Evolutionary conservation across 2,888 invertebrate genomes (phyloP).

Genomic region (Hymenopus coronatus): DNA sequence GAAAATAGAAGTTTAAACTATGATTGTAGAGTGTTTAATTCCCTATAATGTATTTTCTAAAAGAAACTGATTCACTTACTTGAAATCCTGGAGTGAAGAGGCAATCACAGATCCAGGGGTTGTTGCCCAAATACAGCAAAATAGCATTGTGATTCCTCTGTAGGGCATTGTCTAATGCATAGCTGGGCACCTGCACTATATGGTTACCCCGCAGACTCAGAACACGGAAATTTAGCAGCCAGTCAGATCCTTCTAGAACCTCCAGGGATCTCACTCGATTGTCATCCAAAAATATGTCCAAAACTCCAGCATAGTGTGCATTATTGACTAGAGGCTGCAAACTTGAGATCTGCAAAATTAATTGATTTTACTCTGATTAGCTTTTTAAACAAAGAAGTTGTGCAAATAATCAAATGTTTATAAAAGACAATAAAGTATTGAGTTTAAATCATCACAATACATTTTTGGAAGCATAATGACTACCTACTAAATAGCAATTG

Average conservation of each 20-base stretch:
- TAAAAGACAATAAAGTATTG: too few relatives aligned
- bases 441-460: too few relatives aligned
- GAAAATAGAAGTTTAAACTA: too few relatives aligned
- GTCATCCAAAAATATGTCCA: slow-evolving; percentile 73
- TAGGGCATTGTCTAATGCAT: slow-evolving; percentile 75
- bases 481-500: too few relatives aligned
- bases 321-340: slow-evolving; percentile 63
- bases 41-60: background rate
- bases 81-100: slow-evolving; percentile 75
- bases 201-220: slow-evolving; percentile 74
- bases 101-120: slow-evolving; percentile 83
- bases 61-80: slow-evolving; percentile 42
- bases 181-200: slow-evolving; percentile 72
- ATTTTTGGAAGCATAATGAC: too few relatives aligned
- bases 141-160: slow-evolving; percentile 68
- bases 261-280: slow-evolving; percentile 67
- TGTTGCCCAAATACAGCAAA: slow-evolving; percentile 66
- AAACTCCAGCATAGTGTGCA: slow-evolving; percentile 62
- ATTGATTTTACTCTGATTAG: background rate
- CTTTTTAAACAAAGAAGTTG: background rate
- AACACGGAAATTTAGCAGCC: slow-evolving; percentile 73
- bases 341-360: slow-evolving; percentile 55
- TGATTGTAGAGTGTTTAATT: too few relatives aligned
- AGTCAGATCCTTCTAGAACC: slow-evolving; percentile 71
- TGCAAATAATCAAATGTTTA: too few relatives aligned